These are phyloP conservation scores for Exocentrus adspersus DNA, from an alignment of 2,888 invertebrate genomes.

Conservation along the genomic window DNA sequence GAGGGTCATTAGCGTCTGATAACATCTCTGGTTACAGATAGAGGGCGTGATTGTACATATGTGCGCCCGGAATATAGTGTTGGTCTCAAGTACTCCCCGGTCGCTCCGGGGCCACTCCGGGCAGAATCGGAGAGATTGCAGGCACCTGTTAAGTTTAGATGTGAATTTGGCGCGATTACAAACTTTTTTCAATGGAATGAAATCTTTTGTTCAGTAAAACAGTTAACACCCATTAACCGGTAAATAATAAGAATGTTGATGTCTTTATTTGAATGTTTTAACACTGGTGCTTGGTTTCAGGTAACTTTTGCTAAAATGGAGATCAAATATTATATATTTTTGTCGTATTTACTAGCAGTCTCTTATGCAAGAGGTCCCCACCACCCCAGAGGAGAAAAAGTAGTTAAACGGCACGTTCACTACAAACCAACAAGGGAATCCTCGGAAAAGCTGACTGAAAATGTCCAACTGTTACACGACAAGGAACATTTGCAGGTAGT, in stretches of 20 bases:
- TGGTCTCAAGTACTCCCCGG: constrained; percentile 58
- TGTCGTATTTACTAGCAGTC: constrained; percentile 7
- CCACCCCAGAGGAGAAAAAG: constrained; percentile 69
- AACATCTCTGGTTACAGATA: constrained; percentile 61
- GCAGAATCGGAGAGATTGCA: constrained; percentile 33
- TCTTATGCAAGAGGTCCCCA: constrained; percentile 68
- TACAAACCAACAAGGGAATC: constrained; percentile 69
- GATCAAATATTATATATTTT: constrained; percentile 3
- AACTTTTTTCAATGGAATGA: too few relatives aligned
- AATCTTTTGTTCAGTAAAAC: too few relatives aligned
- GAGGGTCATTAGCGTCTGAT: constrained; percentile 62
- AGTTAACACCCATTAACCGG: too few relatives aligned
- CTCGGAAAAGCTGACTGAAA: constrained; percentile 72
- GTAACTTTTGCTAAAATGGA: neutral
- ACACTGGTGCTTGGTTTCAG: neutral
- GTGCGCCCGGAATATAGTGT: constrained; percentile 59
- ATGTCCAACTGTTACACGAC: constrained; percentile 79
- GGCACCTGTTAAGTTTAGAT: constrained; percentile 33
- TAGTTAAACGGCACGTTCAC: constrained; percentile 66
- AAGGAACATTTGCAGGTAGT: constrained; percentile 71
- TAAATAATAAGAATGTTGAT: too few relatives aligned
- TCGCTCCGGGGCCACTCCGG: too few relatives aligned
- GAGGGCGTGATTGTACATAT: constrained; percentile 57
- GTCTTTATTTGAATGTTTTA: too few relatives aligned
- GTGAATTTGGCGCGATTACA: too few relatives aligned